These are phyloP conservation scores for Harlomillsia oculata DNA, from an alignment of 1,140 invertebrate species.

Conservation along the genomic window DNA sequence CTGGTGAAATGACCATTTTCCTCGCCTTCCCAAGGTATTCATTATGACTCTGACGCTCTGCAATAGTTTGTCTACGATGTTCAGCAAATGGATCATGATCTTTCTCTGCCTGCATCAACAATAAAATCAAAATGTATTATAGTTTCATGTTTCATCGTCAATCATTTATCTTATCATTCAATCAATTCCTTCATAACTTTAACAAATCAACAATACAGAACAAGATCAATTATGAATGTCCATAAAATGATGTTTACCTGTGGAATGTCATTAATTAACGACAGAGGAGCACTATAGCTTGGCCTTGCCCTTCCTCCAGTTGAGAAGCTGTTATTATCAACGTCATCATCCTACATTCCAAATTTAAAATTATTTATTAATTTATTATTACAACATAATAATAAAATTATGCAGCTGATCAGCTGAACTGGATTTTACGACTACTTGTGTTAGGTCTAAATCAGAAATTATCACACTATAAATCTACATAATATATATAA, in stretches of 20 bases:
- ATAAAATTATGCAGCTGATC: background rate
- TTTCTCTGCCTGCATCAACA: conserved; percentile 60
- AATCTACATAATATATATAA: conserved; percentile 1
- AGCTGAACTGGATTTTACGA: no score
- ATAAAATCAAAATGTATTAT: conserved; percentile 16
- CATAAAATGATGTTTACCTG: conserved; percentile 49
- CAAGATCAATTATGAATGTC: no score
- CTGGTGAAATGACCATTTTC: conserved; percentile 88
- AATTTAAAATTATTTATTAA: conserved; percentile 7
- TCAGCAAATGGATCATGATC: conserved; percentile 97
- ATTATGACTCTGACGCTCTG: conserved; percentile 74
- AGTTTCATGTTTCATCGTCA: no score
- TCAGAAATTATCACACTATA: background rate
- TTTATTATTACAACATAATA: conserved; percentile 5
- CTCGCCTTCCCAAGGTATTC: conserved; percentile 83
- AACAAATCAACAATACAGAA: no score
- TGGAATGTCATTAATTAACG: conserved; percentile 78
- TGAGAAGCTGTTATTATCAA: conserved; percentile 55
- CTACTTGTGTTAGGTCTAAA: background rate
- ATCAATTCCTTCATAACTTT: no score
- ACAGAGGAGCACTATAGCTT: conserved; percentile 76
- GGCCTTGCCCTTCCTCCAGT: conserved; percentile 52
- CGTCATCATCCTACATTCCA: conserved; percentile 67
- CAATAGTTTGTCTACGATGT: conserved; percentile 76
- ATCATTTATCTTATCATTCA: no score